phyloP scores from a whole-genome alignment of 2,888 invertebrate species.

The Megalurothrips usitatus region DNA sequence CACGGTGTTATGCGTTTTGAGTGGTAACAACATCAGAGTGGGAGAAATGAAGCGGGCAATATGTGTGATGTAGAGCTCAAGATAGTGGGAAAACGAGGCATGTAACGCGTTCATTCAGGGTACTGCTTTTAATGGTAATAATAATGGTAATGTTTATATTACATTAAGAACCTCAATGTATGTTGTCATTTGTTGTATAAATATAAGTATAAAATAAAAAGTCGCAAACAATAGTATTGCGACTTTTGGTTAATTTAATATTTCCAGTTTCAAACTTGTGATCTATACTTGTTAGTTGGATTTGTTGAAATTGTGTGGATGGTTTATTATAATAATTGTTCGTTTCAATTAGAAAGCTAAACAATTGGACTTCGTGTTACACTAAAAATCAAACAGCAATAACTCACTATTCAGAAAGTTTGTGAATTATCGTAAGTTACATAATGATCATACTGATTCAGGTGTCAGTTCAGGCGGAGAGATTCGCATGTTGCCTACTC shows the following conservation, averaged over 20 bases:
- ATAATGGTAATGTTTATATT: slow-evolving; percentile 12
- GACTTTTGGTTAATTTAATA: not conserved
- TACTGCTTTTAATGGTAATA: slow-evolving; percentile 21
- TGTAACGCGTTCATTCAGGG: slow-evolving; percentile 19
- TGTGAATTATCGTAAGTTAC: not conserved
- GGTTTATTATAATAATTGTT: slow-evolving; percentile 3
- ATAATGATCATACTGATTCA: not conserved
- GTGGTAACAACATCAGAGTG: not conserved
- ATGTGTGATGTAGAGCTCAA: slow-evolving; percentile 26
- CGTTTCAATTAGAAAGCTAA: not conserved
- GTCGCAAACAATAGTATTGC: not conserved
- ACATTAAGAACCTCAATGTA: slow-evolving; percentile 13
- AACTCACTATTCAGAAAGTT: not conserved
- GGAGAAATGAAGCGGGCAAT: not conserved
- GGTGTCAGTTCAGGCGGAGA: not conserved
- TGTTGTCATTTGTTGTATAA: slow-evolving; percentile 21
- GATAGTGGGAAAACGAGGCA: slow-evolving; percentile 8
- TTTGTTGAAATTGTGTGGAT: slow-evolving; percentile 9
- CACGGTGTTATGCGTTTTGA: too few species aligned
- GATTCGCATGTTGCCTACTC: not conserved
- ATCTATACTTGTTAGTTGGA: slow-evolving; percentile 9
- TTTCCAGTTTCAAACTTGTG: slow-evolving; percentile 25
- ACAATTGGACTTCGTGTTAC: not conserved
- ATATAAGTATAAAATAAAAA: not conserved
- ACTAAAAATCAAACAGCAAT: slow-evolving; percentile 7